These are phyloP conservation scores for Lochmaea capreae DNA, from an alignment of 2,888 invertebrate species.

Conservation along the genomic window DNA sequence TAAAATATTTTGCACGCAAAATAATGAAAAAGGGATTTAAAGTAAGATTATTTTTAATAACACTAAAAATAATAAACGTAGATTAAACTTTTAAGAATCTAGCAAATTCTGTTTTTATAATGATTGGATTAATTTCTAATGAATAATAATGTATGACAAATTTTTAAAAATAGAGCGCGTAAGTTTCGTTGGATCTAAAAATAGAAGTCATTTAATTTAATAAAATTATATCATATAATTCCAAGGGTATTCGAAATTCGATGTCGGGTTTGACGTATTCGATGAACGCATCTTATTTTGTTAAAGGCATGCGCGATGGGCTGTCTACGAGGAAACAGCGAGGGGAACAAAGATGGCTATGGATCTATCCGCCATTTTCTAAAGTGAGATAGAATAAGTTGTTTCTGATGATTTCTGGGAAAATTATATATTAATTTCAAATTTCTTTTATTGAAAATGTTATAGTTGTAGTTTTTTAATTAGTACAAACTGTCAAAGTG, in stretches of 20 bases:
- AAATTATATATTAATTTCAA: slow-evolving; percentile 47
- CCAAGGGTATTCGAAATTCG: slow-evolving; percentile 14
- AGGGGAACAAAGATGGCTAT: slow-evolving; percentile 66
- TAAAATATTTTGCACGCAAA: no score
- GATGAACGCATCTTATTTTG: slow-evolving; percentile 36
- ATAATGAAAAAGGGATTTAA: background rate
- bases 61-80: background rate
- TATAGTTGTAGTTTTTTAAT: slow-evolving; percentile 17
- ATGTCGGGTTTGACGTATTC: slow-evolving; percentile 26
- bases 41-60: background rate
- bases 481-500: slow-evolving; percentile 9
- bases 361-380: slow-evolving; percentile 66
- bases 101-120: slow-evolving; percentile 1
- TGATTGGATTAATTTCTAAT: slow-evolving; percentile 1
- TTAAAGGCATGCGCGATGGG: slow-evolving; percentile 38
- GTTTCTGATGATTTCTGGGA: slow-evolving; percentile 61
- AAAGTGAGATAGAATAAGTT: slow-evolving; percentile 66
- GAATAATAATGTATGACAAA: slow-evolving; percentile 16
- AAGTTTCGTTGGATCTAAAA: slow-evolving; percentile 16
- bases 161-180: slow-evolving; percentile 33
- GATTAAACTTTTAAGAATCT: background rate
- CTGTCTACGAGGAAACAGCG: slow-evolving; percentile 39
- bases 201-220: slow-evolving; percentile 14
- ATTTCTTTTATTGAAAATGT: slow-evolving; percentile 38
- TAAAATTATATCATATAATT: slow-evolving; percentile 35